Evolutionary conservation across 2,888 invertebrate species (phyloP).

Genomic region (Mystacides longicornis): DNA sequence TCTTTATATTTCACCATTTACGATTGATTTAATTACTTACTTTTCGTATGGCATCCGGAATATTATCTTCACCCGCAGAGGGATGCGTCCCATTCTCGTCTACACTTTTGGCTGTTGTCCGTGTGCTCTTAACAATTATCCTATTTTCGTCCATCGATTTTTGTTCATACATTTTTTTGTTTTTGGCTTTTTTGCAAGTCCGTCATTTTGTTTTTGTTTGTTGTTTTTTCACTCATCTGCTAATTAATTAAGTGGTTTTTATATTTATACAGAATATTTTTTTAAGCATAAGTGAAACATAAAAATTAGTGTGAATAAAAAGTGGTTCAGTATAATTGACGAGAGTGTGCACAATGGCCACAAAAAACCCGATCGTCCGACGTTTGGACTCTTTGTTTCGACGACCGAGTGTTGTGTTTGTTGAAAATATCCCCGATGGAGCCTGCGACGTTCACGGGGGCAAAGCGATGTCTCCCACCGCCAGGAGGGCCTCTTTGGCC

Average conservation of each 20-base stretch:
- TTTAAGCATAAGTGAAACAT: not conserved
- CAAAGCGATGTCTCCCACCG: not conserved
- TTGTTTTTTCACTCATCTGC: not conserved
- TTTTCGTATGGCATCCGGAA: no score
- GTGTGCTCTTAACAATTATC: not conserved
- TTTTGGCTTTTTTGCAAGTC: not conserved
- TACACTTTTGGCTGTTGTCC: not conserved
- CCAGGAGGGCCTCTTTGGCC: constrained; percentile 19
- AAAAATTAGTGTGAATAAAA: not conserved
- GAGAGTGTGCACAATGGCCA: constrained; percentile 20
- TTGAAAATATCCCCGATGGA: constrained; percentile 52
- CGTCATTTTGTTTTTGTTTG: not conserved
- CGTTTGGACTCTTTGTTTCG: constrained; percentile 67
- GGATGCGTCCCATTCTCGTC: no score
- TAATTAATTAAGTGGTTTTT: not conserved
- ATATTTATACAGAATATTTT: not conserved
- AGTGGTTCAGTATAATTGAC: not conserved
- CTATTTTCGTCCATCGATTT: not conserved
- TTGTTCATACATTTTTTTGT: not conserved
- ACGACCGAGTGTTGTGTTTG: constrained; percentile 44
- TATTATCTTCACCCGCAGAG: no score
- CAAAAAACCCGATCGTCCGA: constrained; percentile 58
- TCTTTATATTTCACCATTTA: no score
- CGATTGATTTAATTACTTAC: no score
- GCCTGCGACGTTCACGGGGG: constrained; percentile 66